Evolutionary conservation across 1,140 invertebrate species (phyloP), one percentile per base, ranked within the genome.

Genomic region (Propsilocerus akamusi): DNA sequence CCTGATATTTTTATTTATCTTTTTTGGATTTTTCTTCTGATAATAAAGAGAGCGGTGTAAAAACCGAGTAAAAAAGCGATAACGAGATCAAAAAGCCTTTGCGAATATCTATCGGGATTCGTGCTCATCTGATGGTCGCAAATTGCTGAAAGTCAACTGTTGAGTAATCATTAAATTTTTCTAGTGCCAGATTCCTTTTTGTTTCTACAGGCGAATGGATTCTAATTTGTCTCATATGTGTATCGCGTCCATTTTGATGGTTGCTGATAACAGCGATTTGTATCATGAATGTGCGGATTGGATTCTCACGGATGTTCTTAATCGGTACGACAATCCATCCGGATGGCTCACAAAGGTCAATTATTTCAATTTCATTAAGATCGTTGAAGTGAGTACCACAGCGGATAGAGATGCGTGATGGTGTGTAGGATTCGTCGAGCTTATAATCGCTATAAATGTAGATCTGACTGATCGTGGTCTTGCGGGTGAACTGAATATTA

Each of bases 381-480:
- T 98, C 95, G 69, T 97, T 97, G 57, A 97, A 96, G 68, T 96
- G 87, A 46, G 87, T 96, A 6, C 95, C 95, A 37, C 89, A 88
- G 57, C 93, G 70, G 51, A 98, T 85, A 2, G 92, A 96, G 54
- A 98, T 91, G 63, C 91, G 81, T 55, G 86, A 93, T 0, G 96
- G 96, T 2, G 96, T 99, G 59, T 99, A 99, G 64, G 93, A 97
- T 70, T 99, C 96, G 72, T 99, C 96, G 12, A 95, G 65, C 67
- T 97, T 98, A 63, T 91, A 98, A 68, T 99, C 94, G 1, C 92
- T 92, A 62, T 97, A 98, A 50, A 99, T 86, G 61, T 89, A 95
- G 51, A 99, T 86, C 68, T 97, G 88, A 52, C 85, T 80, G 14
- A 99, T 83, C 28, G 90, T 92, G 1, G 90, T 99, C 70, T 98